Base-by-base conservation (phyloP, 2,113 vertebrate species). In the Toxotes jaculatrix region DNA sequence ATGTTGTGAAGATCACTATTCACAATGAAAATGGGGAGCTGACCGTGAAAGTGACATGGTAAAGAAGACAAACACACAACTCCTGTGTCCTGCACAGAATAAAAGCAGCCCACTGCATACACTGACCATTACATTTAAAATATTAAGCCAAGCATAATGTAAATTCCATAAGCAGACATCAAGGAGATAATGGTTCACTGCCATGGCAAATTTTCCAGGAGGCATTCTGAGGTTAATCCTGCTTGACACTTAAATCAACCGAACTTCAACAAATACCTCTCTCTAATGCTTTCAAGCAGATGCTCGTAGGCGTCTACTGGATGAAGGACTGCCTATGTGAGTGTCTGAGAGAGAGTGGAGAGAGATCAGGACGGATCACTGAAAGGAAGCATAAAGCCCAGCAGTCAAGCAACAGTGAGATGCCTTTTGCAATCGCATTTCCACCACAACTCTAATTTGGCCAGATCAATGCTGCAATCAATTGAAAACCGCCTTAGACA, bases 381-480 rank as follows among this genome's bases (percentile, higher is more conserved):
- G 45, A 21, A 2, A 69, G 45, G 21, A 21, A 74, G 42, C 32
- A 42, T 3, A 59, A 59, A 62, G 55, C 19, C 49, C 59, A 56
- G 53, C 13, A 75, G 47, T 64, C 40, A 51, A 23, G 32, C 36
- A 66, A 68, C 19, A 56, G 4, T 31, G 40, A 71, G 60, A 60
- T 27, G 74, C 66, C 69, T 78, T 84, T 75, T 51, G 60, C 59
- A 74, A 81, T 77, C 86, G 72, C 80, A 67, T 81, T 74, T 69
- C 31, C 2, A 9, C 70, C 55, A 47, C 73, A 56, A 56, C 55
- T 88, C 83, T 70, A 76, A 82, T 85, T 82, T 88, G 56, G 40
- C 43, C 43, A 3, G 69, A 90, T 90, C 83, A 79, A 88, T 87
- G 74, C 69, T 47, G 72, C 61, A 63, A 80, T 90, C 84, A 79